Conservation (phyloP, 2,113 vertebrate species). For the Tenrec ecaudatus region DNA sequence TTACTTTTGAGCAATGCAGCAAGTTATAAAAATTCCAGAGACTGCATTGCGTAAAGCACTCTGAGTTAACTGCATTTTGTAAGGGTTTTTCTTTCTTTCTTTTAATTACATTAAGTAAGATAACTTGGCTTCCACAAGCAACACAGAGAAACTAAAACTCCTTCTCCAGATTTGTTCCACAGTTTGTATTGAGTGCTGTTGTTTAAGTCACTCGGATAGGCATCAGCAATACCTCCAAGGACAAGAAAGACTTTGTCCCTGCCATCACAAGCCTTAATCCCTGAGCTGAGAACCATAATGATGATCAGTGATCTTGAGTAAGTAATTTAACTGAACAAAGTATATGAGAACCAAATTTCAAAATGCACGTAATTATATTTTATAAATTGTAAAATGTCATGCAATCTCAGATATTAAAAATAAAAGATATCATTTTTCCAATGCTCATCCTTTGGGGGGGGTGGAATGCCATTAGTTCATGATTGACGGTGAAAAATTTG, state of each 20-base stretch:
- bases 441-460: not conserved
- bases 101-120: too few relatives aligned
- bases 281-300: not conserved
- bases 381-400: not conserved
- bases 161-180: not conserved
- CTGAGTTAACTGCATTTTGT: too few relatives aligned
- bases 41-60: too few relatives aligned
- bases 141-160: not conserved
- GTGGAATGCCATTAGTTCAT: not conserved
- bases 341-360: not conserved
- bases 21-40: too few relatives aligned
- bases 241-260: not conserved
- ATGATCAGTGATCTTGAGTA: not conserved
- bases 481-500: constrained; percentile 4
- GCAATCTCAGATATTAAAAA: not conserved
- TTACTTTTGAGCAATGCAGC: too few relatives aligned
- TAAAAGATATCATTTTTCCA: not conserved
- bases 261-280: not conserved
- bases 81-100: too few relatives aligned
- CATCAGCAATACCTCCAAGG: not conserved
- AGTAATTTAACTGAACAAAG: not conserved
- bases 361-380: not conserved
- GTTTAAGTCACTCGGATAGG: not conserved
- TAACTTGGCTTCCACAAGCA: not conserved
- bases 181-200: not conserved